Percentiles rank a stretch among this genome's conserved stretches.
Conservation (phyloP, 2,113 vertebrate genomes). For the Pipra filicauda region DNA sequence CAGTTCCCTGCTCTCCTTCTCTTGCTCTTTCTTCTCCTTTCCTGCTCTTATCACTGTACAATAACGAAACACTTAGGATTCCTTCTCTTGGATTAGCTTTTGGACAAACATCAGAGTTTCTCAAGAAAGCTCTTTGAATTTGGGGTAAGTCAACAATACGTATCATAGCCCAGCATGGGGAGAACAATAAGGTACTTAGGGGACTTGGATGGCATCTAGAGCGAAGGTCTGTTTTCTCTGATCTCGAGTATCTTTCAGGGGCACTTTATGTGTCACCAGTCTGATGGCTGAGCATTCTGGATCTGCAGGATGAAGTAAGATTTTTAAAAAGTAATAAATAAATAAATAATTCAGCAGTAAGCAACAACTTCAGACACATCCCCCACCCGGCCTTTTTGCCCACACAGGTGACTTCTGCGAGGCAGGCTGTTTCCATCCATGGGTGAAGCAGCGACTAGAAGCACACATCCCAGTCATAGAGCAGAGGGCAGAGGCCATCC, state of each 20-base stretch:
- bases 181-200: not conserved
- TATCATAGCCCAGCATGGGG: not conserved
- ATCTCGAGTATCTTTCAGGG: not conserved
- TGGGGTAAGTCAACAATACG: not conserved
- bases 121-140: not conserved
- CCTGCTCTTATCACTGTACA: not conserved
- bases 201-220: not conserved
- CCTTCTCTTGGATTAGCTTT: not conserved
- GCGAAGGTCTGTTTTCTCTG: not conserved
- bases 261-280: not conserved
- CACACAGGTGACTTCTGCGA: not conserved
- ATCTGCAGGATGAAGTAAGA: not conserved
- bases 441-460: not conserved
- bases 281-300: not conserved
- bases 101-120: not conserved
- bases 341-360: not conserved
- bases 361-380: not conserved
- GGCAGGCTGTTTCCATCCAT: not conserved
- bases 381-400: not conserved
- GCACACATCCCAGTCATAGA: not conserved
- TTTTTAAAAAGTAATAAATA: not conserved
- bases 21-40: not conserved
- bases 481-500: not conserved
- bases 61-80: not conserved
- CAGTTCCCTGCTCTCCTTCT: not conserved